These are phyloP conservation scores for Leuciscus idus DNA, from an alignment of 2,113 vertebrate genomes.

Conservation along the genomic window DNA sequence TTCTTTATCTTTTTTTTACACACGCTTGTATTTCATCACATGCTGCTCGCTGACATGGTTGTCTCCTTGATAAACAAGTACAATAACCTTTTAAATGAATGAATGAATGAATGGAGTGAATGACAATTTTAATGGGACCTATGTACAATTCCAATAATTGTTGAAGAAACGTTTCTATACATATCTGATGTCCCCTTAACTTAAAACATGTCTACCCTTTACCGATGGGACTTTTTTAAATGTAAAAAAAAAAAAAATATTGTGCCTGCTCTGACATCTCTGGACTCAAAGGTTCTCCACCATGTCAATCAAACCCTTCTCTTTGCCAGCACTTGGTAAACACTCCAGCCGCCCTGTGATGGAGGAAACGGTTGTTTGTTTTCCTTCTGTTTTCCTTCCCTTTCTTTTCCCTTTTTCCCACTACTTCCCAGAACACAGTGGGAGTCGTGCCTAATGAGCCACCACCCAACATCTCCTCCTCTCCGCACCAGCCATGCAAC, in stretches of 20 bases:
- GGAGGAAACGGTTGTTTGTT: slow-evolving; percentile 41
- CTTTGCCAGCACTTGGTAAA: slow-evolving; percentile 35
- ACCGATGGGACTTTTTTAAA: neutral
- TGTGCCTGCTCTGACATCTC: slow-evolving; percentile 5
- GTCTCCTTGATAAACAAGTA: neutral
- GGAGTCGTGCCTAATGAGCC: slow-evolving; percentile 63
- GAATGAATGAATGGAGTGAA: too few species aligned
- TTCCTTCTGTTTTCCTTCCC: slow-evolving; percentile 39
- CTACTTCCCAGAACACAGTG: slow-evolving; percentile 42
- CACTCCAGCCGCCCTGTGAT: slow-evolving; percentile 28
- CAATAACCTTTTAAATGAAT: neutral
- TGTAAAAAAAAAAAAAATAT: too few species aligned
- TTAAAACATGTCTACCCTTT: neutral
- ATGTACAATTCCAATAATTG: neutral
- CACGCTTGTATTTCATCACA: neutral
- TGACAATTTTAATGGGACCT: neutral
- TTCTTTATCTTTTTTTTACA: too few species aligned
- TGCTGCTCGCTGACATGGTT: neutral
- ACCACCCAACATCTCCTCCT: slow-evolving; percentile 50
- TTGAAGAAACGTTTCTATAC: too few species aligned
- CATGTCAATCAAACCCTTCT: slow-evolving; percentile 17
- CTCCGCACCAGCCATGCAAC: slow-evolving; percentile 58
- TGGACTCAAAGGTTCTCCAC: slow-evolving; percentile 26
- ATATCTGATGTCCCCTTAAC: too few species aligned
- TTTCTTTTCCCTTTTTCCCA: slow-evolving; percentile 30